These are phyloP conservation scores for Steinernema khuongi DNA, from an alignment of 1,140 invertebrate species.

Conservation along the genomic window DNA sequence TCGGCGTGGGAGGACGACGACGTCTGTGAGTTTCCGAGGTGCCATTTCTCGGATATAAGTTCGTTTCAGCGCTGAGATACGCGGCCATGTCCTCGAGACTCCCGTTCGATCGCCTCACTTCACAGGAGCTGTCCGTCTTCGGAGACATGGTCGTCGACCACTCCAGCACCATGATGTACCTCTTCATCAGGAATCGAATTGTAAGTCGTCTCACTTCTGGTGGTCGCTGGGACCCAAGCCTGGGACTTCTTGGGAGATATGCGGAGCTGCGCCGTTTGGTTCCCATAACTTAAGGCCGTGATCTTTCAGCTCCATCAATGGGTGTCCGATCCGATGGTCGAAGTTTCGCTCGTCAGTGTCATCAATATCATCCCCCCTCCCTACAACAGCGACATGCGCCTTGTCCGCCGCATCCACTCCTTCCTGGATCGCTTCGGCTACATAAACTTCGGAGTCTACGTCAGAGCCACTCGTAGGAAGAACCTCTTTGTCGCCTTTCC, in stretches of 20 bases:
- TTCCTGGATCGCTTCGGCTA: constrained; percentile 91
- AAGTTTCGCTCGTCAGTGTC: constrained; percentile 67
- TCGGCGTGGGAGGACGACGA: not conserved
- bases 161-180: constrained; percentile 69
- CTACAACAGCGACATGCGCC: constrained; percentile 79
- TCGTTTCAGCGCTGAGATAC: not conserved
- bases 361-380: constrained; percentile 50
- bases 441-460: constrained; percentile 96
- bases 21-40: not conserved
- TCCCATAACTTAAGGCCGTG: not conserved
- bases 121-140: constrained; percentile 85
- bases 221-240: too few relatives aligned
- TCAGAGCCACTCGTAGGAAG: constrained; percentile 66
- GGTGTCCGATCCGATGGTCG: constrained; percentile 89
- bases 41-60: not conserved
- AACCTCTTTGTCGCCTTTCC: constrained; percentile 20
- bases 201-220: constrained; percentile 61
- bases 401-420: constrained; percentile 78
- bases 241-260: too few relatives aligned
- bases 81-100: constrained; percentile 63
- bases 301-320: constrained; percentile 78
- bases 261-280: not conserved
- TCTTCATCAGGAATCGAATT: constrained; percentile 84
- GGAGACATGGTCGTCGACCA: constrained; percentile 72
- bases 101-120: constrained; percentile 88